Conservation (phyloP, 2,888 invertebrate species). For the Blastobasis adustella region DNA sequence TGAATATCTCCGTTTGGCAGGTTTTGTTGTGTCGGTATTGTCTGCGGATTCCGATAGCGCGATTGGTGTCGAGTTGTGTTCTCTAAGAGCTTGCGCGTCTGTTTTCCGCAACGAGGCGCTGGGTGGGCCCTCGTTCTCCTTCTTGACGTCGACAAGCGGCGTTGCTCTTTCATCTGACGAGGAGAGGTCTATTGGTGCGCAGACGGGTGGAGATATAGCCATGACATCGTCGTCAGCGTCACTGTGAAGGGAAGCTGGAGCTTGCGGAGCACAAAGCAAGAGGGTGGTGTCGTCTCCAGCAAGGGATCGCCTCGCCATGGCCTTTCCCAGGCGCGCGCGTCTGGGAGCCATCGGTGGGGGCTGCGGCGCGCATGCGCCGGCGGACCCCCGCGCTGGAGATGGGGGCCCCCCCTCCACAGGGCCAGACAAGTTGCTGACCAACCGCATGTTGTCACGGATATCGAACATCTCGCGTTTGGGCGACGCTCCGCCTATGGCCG, state of each 20-base stretch:
- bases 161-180: conserved; percentile 65
- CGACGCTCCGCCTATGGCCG: conserved; percentile 61
- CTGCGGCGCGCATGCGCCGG: conserved; percentile 78
- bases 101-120: conserved; percentile 49
- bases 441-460: conserved; percentile 51
- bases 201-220: conserved; percentile 62
- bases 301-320: conserved; percentile 79
- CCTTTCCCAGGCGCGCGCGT: conserved; percentile 72
- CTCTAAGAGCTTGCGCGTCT: conserved; percentile 59
- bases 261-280: conserved; percentile 47
- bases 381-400: conserved; percentile 81
- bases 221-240: conserved; percentile 70
- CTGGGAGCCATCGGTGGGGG: conserved; percentile 65
- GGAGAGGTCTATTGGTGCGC: conserved; percentile 63
- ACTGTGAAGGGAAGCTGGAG: conserved; percentile 47
- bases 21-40: conserved; percentile 42
- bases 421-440: conserved; percentile 47
- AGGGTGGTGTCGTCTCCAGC: conserved; percentile 71
- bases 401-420: conserved; percentile 74
- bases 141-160: conserved; percentile 61
- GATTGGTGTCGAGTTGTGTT: conserved; percentile 46
- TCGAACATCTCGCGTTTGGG: conserved; percentile 60
- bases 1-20: conserved; percentile 60
- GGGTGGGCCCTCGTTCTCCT: conserved; percentile 64
- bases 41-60: conserved; percentile 33